Evolutionary conservation across 1,140 invertebrate species (phyloP), one percentile per base, ranked within the genome.

Genomic region (Pissodes strobi): DNA sequence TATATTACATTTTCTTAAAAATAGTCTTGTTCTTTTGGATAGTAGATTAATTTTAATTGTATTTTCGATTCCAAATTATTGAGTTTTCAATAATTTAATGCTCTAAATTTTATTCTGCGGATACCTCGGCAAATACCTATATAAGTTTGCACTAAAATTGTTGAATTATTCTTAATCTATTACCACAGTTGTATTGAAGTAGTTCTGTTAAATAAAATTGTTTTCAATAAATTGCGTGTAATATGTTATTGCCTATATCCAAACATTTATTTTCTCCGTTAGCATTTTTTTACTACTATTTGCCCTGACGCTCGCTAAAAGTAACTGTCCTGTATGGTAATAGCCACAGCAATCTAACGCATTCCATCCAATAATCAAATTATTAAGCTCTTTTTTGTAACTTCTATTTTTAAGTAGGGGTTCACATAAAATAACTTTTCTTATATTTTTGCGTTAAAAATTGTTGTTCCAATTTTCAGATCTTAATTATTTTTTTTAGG

Each of bases 151-250:
- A 52, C 27, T 37, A 56, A 41, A 18, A 52, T 34, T 52, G 30
- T 52, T 52, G 37, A 52, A 52, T 18, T 18, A 13, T 52, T 52
- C 21, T 19, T 22, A 2, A 48, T 48, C 22, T 48, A 17, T 21
- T 13, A 17, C 18, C 18, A 52, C 23, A 34, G 30, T 52, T 52
- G 23, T 27, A 34, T 52, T 34, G 12, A 23, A 4, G 17, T 55
- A 55, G 51, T 39, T 55, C n/a, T 55, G 51, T 55, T 55, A 23
- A 55, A 55, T 55, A 55, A 55, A 55, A 21, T 55, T n/a, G 21
- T 55, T 55, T 55, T 55, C 34, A 38, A 22, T 55, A 52, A 48
- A 3, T 21, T 2, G 10, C 5, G 9, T 41, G 38, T 46, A 22
- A 51, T 51, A 27, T 27, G 22, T n/a, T 1, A 8, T 27, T 30